Conservation (phyloP, 2,113 vertebrate species). For the Pogonocichla stellata region DNA sequence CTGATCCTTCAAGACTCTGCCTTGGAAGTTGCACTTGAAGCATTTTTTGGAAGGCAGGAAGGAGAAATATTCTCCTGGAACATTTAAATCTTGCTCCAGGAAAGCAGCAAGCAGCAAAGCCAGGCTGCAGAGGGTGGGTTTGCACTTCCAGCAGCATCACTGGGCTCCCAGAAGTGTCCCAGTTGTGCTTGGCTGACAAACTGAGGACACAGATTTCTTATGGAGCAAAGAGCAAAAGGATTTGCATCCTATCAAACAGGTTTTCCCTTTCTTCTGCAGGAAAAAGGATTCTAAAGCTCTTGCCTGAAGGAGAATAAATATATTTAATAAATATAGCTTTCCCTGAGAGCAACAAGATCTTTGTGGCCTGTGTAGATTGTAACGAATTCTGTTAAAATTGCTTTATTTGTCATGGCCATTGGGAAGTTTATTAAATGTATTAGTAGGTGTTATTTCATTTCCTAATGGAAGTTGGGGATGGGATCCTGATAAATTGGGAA, state of each 20-base stretch:
- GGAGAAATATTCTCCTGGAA: background rate
- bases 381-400: background rate
- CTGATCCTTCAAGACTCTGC: background rate
- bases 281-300: background rate
- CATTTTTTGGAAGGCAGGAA: background rate
- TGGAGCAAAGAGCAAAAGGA: background rate
- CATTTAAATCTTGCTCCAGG: background rate
- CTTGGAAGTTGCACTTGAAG: background rate
- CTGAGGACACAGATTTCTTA: background rate
- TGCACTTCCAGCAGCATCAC: background rate
- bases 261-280: background rate
- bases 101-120: background rate
- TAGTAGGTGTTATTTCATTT: background rate
- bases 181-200: background rate
- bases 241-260: background rate
- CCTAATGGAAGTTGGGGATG: background rate
- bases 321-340: background rate
- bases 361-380: background rate
- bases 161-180: background rate
- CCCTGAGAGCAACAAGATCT: background rate
- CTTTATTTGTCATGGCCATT: background rate
- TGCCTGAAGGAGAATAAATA: background rate
- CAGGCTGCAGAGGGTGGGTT: background rate
- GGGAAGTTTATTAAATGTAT: background rate
- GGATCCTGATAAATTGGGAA: background rate